Evolutionary conservation across 2,888 invertebrate genomes (phyloP), one percentile per base, ranked within the genome.

Genomic region (Conus canariensis): DNA sequence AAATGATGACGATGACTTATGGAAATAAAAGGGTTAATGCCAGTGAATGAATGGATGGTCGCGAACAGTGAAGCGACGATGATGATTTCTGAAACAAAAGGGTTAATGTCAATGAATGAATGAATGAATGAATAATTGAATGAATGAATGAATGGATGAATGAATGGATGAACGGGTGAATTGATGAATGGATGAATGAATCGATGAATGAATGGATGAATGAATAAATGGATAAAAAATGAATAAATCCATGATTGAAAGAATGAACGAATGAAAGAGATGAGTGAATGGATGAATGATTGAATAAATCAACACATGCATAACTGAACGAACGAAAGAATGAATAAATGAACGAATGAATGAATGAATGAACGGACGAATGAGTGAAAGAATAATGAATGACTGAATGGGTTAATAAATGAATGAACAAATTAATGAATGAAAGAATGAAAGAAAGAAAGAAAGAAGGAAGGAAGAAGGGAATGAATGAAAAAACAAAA

Each of bases 11-110:
- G 92, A 45, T 93, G 93, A 67, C 93, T 92, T 74, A 95, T 95
- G 93, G 10, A 94, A 93, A 19, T 19, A 83, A 7, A 22, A 74
- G 45, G 45, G 45, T 45, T 45, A 45, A 45, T 45, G 45, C 16
- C 16, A 64, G 60, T 64, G 60, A 64, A 64, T 64, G 60, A 16
- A 64, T 64, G 60, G 60, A 45, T 45, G 95, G 92, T 96, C 96
- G 10, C 88, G 70, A 5, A 94, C 94, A 92, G 95, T 96, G 92
- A 96, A 96, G 92, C 96, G 96, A 8, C 95, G 93, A 88, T 93
- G 92, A 45, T 93, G 93, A 67, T 92, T 92, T 74, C 95, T 95
- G 93, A 94, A 93, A 19, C n/a, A 83, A 64, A 22, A 74, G 45
- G 45, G 45, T 45, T 45, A 45, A 45, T 45, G 45, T 64, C 16